A percentile compares a stretch with the other conserved stretches of the same genome.
Evolutionary conservation across 2,888 invertebrate genomes (phyloP).

Genomic region (Chironomus riparius): DNA sequence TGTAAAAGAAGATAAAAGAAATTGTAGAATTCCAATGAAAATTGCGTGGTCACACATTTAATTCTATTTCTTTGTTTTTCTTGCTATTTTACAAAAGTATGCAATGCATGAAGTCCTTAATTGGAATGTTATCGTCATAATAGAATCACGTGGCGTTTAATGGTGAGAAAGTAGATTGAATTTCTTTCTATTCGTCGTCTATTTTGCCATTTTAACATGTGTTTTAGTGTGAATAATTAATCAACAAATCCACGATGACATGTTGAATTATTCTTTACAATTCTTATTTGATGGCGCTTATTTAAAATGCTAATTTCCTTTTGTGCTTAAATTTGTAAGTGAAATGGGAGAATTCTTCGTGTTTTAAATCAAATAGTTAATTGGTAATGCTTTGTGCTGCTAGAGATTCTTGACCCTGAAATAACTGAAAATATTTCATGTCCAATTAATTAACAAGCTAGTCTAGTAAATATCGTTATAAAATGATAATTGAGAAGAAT

Average conservation of each 20-base stretch:
- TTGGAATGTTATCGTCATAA: slow-evolving; percentile 18
- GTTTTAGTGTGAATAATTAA: slow-evolving; percentile 11
- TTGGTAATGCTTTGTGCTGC: no score
- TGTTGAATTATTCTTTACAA: not conserved
- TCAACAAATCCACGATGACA: not conserved
- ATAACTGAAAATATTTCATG: no score
- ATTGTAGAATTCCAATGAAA: not conserved
- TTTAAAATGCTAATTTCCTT: slow-evolving; percentile 8
- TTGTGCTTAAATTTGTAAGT: not conserved
- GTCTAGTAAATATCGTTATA: no score
- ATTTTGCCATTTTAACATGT: not conserved
- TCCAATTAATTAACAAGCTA: no score
- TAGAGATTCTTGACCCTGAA: no score
- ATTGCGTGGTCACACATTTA: not conserved
- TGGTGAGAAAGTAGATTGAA: slow-evolving; percentile 13
- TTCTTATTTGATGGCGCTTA: not conserved
- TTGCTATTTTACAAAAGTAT: not conserved
- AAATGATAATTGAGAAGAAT: no score
- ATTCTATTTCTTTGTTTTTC: no score
- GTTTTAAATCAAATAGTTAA: no score
- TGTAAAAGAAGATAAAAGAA: not conserved
- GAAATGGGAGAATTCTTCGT: not conserved
- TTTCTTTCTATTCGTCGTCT: not conserved
- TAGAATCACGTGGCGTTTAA: not conserved
- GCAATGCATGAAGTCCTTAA: slow-evolving; percentile 5